Base-by-base conservation (phyloP, 2,888 invertebrate genomes). In the Athetis lepigone region DNA sequence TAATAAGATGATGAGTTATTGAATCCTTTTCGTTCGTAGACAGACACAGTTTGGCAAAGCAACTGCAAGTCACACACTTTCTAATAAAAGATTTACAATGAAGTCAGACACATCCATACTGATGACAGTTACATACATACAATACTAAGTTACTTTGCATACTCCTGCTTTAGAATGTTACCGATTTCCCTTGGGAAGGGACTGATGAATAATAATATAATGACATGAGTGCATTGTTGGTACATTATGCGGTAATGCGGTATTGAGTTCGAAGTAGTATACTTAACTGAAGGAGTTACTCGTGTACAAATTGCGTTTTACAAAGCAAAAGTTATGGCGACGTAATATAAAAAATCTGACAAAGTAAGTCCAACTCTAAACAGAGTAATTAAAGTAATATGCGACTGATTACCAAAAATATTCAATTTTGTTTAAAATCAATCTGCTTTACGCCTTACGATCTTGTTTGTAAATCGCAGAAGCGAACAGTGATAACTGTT, bases 41-140 rank as follows among this genome's bases (percentile, higher is more conserved):
- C n/a, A n/a, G n/a, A n/a, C n/a, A n/a, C n/a, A n/a, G n/a, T n/a
- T n/a, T n/a, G n/a, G n/a, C n/a, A n/a, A n/a, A n/a, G n/a, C n/a
- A n/a, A n/a, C n/a, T n/a, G n/a, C n/a, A n/a, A n/a, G n/a, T n/a
- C 25, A 6, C 25, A 25, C 25, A 6, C 25, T 67, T 75, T 79
- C 76, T 68, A 73, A 75, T 80, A 62, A 58, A 66, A 60, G 54
- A 70, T 67, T 72, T 63, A 75, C 61, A 73, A 70, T 70, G 63
- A 77, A 77, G 66, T 69, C 76, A 77, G 81, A 75, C 50, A 33
- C 59, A 59, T 51, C 54, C 51, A 62, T 73, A 56, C 52, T 50
- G 56, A 58, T 67, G 63, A 42, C 19, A 43, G 57, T 51, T 57
- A n/a, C n/a, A n/a, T n/a, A n/a, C n/a, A n/a, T n/a, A n/a, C 16